Evolutionary conservation across 2,888 invertebrate species (phyloP), one percentile per base, ranked within the genome.

Genomic region (Parthenolecanium corni): DNA sequence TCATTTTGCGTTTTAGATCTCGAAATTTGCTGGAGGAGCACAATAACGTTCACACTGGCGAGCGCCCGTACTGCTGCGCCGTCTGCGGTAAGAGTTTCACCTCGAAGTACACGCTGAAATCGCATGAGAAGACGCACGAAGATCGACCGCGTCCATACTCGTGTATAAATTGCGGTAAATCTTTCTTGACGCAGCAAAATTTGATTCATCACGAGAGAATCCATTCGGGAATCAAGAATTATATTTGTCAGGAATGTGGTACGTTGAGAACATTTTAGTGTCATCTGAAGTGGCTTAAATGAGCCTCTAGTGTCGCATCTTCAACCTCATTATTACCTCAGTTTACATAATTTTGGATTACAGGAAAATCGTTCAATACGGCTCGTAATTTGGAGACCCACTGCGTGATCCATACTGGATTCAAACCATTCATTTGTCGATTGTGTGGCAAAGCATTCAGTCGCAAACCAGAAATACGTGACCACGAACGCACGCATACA

Each of bases 401-500:
- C 72, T 83, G 83, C 52, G 82, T 88, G 46, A 85, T 88, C 0
- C 89, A 89, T 71, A 82, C 86, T 0, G 85, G 86, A 0, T 80
- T 79, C 67, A 83, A 83, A 68, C 85, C 85, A 0, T 86, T 80
- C 70, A 78, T 79, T 44, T 88, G 88, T 69, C 76, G 79, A 3
- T 74, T 79, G 11, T 89, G 88, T 70, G 80, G 81, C 0, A 89
- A 86, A 72, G 81, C 82, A 0, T 89, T 89, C 74, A 86, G 86
- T 0, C 72, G 89, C 0, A 79, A 84, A 51, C 84, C 85, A 0
- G 88, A 89, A 71, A 82, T 89, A 1, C 74, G 82, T n/a, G 87
- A 89, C 72, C 90, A 90, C 68, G 83, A 84, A 72, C 74, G 89
- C 31, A 86, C 82, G 2, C 90, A 90, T 67, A 89, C 89, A 0